Evolutionary conservation across 2,797 vertebrate genomes (phyloP).

Genomic region (Protonibea diacanthus): DNA sequence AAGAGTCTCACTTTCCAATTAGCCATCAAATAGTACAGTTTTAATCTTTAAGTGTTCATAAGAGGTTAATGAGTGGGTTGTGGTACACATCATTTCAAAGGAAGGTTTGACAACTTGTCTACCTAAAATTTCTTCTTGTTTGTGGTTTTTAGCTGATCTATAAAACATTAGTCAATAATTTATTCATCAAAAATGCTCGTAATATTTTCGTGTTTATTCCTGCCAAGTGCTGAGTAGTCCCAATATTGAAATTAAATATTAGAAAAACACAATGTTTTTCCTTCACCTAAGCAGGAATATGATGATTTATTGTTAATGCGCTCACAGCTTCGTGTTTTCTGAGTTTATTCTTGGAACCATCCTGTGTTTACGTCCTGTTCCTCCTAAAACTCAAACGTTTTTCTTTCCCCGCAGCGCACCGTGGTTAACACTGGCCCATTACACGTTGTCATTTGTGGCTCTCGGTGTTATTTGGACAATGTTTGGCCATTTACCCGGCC

Average conservation of each 20-base stretch:
- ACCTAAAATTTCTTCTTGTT: not conserved
- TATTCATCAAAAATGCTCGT: not conserved
- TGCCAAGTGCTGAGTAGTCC: not conserved
- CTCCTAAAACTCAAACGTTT: constrained; percentile 51
- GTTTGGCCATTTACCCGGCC: constrained; percentile 83
- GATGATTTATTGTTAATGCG: not conserved
- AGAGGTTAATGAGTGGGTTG: not conserved
- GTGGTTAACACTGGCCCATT: constrained; percentile 73
- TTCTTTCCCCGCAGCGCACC: constrained; percentile 52
- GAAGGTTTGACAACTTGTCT: not conserved
- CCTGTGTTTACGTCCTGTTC: constrained; percentile 16
- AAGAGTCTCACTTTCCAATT: not conserved
- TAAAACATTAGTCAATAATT: not conserved
- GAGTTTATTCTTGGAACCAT: not conserved
- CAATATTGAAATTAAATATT: constrained; percentile 2
- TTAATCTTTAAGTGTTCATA: not conserved
- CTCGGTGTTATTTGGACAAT: constrained; percentile 75
- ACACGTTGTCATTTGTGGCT: constrained; percentile 81
- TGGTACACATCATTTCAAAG: not conserved
- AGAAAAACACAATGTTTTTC: not conserved
- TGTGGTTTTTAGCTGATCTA: not conserved
- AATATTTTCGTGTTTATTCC: not conserved
- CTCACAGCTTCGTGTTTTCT: not conserved
- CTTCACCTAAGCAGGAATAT: not conserved
- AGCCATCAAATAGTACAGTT: not conserved